Evolutionary conservation across 2,888 invertebrate species (phyloP).

Genomic region (Hyles lineata): DNA sequence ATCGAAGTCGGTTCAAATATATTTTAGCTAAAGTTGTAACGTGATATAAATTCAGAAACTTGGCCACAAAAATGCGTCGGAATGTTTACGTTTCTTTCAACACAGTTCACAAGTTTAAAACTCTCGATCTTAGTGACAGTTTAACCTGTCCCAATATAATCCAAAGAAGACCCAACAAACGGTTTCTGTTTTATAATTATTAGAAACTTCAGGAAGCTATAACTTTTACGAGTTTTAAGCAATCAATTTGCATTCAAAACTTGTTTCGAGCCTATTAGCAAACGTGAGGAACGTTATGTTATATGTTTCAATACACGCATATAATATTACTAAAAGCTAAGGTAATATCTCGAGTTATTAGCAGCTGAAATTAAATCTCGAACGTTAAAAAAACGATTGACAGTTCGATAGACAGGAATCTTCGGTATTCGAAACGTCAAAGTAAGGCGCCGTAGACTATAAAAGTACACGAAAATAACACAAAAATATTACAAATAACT

Average conservation of each 20-base stretch:
- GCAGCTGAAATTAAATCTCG: no score
- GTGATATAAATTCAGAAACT: neutral
- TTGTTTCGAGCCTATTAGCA: slow-evolving; percentile 34
- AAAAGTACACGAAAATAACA: neutral
- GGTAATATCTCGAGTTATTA: no score
- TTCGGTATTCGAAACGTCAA: neutral
- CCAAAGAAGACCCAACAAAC: neutral
- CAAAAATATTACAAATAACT: neutral
- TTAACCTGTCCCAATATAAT: neutral
- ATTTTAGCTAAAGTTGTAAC: neutral
- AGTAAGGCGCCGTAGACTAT: neutral
- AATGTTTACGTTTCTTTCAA: neutral
- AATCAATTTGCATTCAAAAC: slow-evolving; percentile 37
- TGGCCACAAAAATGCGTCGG: neutral
- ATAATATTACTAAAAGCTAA: neutral
- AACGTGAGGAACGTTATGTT: slow-evolving; percentile 24
- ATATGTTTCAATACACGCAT: neutral
- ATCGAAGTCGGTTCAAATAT: neutral
- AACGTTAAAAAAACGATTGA: neutral
- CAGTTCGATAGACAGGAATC: neutral
- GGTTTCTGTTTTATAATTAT: neutral
- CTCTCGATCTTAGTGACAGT: neutral
- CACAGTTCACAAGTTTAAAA: neutral
- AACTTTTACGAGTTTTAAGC: slow-evolving; percentile 10
- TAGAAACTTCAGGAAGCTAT: slow-evolving; percentile 7